These are phyloP conservation scores for Chymomyza amoena DNA, from an alignment of 2,888 invertebrate genomes.

Conservation along the genomic window DNA sequence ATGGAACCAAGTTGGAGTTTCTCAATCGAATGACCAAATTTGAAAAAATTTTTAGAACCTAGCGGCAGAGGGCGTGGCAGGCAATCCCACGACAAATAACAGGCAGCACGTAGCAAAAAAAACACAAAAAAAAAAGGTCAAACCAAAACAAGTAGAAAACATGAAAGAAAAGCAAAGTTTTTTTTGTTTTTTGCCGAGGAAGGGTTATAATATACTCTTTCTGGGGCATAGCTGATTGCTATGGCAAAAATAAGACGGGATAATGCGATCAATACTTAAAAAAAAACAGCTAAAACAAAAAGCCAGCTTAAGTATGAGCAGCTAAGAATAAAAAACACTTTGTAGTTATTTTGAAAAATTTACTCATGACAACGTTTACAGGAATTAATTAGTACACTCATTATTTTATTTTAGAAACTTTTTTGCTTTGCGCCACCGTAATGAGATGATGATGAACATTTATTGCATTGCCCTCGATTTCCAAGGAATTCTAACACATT, in stretches of 20 bases:
- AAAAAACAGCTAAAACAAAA: too few species aligned
- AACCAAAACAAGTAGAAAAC: neutral
- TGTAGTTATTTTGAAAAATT: too few species aligned
- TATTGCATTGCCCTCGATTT: too few species aligned
- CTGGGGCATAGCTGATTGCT: neutral
- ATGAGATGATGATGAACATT: too few species aligned
- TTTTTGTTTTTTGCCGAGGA: neutral
- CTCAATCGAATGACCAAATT: neutral
- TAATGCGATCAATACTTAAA: too few species aligned
- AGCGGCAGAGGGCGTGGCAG: neutral
- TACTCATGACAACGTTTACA: too few species aligned
- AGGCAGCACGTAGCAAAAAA: neutral
- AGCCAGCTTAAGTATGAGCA: too few species aligned
- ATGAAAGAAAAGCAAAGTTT: neutral
- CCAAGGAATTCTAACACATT: too few species aligned
- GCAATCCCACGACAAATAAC: constrained; percentile 2
- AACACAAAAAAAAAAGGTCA: constrained; percentile 1
- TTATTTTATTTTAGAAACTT: too few species aligned
- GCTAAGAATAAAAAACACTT: too few species aligned
- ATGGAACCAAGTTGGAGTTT: neutral
- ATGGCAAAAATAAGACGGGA: neutral
- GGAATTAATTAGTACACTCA: too few species aligned
- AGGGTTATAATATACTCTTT: neutral
- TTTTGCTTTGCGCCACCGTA: too few species aligned
- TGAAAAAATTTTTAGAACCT: neutral